phyloP scores from a whole-genome alignment of 30 jellyfish, hydroid and myxozoan species.

The Pseudorhiza aurosa region DNA sequence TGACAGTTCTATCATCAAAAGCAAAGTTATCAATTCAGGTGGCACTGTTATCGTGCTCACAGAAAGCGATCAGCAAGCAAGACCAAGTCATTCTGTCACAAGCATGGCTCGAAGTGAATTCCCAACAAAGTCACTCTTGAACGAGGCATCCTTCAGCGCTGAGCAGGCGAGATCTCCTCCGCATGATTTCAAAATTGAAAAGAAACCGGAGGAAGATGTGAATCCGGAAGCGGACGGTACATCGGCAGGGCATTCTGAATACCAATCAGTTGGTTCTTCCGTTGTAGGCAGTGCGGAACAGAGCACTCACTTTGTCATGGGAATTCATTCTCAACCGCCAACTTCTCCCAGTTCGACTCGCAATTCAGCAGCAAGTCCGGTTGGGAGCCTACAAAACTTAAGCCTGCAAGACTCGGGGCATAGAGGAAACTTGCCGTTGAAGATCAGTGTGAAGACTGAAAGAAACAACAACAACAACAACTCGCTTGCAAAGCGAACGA shows the following conservation, averaged over 20 bases:
- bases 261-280: neutral
- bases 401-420: neutral
- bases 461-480: constrained; percentile 52
- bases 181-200: constrained; percentile 8
- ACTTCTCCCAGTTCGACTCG: neutral
- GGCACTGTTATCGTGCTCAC: constrained; percentile 73
- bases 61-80: constrained; percentile 47
- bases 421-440: neutral
- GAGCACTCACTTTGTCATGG: neutral
- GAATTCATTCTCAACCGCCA: neutral
- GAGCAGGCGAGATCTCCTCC: neutral
- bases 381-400: neutral
- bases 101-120: constrained; percentile 13
- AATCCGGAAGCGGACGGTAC: neutral
- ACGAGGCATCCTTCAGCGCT: neutral
- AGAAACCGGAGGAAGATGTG: neutral
- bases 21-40: constrained; percentile 66
- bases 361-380: neutral
- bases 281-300: neutral
- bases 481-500: constrained; percentile 26
- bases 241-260: neutral
- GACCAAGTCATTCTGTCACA: constrained; percentile 29
- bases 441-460: constrained; percentile 17
- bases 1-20: constrained; percentile 14
- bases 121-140: neutral